Evolutionary conservation across 1,140 invertebrate genomes (phyloP), one percentile per base, ranked within the genome.

Genomic region (Lepidostoma basale): DNA sequence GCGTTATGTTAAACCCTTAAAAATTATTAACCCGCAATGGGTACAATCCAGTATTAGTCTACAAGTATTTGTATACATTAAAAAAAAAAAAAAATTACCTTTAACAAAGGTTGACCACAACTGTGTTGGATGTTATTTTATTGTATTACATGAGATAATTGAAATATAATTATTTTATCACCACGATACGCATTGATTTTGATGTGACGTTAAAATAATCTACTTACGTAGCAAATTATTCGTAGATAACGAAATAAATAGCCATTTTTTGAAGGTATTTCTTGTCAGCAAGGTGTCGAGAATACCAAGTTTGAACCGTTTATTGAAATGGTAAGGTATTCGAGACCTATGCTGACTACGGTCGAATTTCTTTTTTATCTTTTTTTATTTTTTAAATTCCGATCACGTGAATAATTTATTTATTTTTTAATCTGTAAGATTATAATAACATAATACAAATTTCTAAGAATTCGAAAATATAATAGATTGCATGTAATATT

Each of bases 301-400:
- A 67, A 66, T 70, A 42, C 63, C 63, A 18, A 62, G 65, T 14
- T 40, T 40, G 8, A 26, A 25, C 30, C 25, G 23, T 60, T 45
- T 2, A 40, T 25, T 16, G 18, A 33, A 22, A 62, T n/a, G 40
- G 16, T 49, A 23, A 22, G 63, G 63, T 70, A 70, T 70, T 70
- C 68, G 68, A 70, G 68, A 64, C 68, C 39, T 25, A 44, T 63
- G 40, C 63, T 59, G 68, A 59, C 44, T 28, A 12, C 12, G 49
- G 9, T 16, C 12, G 22, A 64, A 58, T 63, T 59, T 64, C 39
- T 10, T 63, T 60, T 69, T 63, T 63, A 64, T 69, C 62, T 64
- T 64, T 69, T 64, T 63, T 69, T 59, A 42, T 62, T 45, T 47
- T n/a, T 36, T 36, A n/a, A 36, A 36, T 36, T 36, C 33, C 33